A percentile compares a stretch with the other conserved stretches of the same genome.
These are phyloP conservation scores for Goniozus legneri DNA, from an alignment of 1,140 invertebrate genomes.

Conservation along the genomic window DNA sequence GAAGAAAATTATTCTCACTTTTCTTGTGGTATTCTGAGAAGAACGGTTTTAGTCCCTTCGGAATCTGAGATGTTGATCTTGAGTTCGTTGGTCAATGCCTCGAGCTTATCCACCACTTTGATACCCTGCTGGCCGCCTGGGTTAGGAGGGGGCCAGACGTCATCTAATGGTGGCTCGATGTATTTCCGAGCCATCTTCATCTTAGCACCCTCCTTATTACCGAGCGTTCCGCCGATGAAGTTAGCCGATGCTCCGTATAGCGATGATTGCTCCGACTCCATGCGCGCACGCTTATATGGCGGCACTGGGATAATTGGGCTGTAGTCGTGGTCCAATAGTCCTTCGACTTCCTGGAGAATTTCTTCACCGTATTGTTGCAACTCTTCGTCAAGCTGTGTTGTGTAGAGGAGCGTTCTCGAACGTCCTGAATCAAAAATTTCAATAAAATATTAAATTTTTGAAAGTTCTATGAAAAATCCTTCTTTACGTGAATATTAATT, in stretches of 20 bases:
- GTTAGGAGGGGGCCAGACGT: constrained; percentile 49
- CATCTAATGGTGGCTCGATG: constrained; percentile 48
- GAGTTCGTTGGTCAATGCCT: constrained; percentile 39
- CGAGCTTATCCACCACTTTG: constrained; percentile 33
- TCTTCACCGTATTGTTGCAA: constrained; percentile 49
- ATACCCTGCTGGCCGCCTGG: constrained; percentile 19
- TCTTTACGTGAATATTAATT: no score
- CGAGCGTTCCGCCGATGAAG: constrained; percentile 24
- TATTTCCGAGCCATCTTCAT: constrained; percentile 31
- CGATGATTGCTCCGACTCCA: constrained; percentile 21
- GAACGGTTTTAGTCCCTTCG: constrained; percentile 41
- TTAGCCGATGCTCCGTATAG: constrained; percentile 25
- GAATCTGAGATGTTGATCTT: constrained; percentile 43
- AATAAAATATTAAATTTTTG: not conserved
- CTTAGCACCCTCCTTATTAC: constrained; percentile 10
- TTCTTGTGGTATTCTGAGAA: no score
- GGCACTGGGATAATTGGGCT: constrained; percentile 41
- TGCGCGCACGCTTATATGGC: constrained; percentile 35
- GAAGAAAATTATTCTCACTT: not conserved
- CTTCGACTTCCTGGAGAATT: constrained; percentile 41
- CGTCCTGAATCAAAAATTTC: constrained; percentile 35
- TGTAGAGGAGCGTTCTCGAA: constrained; percentile 48
- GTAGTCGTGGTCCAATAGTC: constrained; percentile 52
- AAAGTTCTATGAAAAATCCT: not conserved
- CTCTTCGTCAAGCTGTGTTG: constrained; percentile 45